phyloP scores from a whole-genome alignment of 53 echinoderm and acorn worm genomes.

The Temnopleurus reevesii region DNA sequence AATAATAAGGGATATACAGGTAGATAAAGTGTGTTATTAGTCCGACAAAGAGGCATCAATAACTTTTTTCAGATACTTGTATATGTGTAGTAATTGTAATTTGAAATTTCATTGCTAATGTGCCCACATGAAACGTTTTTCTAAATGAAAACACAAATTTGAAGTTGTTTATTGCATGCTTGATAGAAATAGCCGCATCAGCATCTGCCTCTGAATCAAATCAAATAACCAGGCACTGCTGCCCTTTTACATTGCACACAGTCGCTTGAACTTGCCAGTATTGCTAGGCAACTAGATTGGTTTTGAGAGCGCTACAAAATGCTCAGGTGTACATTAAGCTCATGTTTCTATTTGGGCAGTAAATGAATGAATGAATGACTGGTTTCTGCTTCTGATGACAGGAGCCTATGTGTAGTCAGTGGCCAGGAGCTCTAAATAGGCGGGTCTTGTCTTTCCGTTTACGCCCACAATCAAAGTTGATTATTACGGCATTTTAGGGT shows the following conservation, averaged over 20 bases:
- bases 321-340: not conserved
- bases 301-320: not conserved
- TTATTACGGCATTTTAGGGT: too few relatives aligned
- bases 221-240: not conserved
- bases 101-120: too few relatives aligned
- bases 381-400: not conserved
- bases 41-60: too few relatives aligned
- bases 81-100: too few relatives aligned
- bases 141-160: not conserved
- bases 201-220: not conserved
- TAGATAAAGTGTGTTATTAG: too few relatives aligned
- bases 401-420: too few relatives aligned
- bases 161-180: not conserved
- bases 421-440: too few relatives aligned
- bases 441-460: too few relatives aligned
- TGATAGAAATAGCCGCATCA: not conserved
- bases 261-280: conserved; percentile 5
- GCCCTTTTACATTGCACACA: not conserved
- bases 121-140: too few relatives aligned
- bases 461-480: too few relatives aligned
- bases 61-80: too few relatives aligned
- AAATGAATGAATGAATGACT: not conserved
- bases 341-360: not conserved
- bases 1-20: too few relatives aligned
- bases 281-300: conserved; percentile 9